phyloP scores from a whole-genome alignment of 2,888 invertebrate species.

The Callinectes sapidus region DNA sequence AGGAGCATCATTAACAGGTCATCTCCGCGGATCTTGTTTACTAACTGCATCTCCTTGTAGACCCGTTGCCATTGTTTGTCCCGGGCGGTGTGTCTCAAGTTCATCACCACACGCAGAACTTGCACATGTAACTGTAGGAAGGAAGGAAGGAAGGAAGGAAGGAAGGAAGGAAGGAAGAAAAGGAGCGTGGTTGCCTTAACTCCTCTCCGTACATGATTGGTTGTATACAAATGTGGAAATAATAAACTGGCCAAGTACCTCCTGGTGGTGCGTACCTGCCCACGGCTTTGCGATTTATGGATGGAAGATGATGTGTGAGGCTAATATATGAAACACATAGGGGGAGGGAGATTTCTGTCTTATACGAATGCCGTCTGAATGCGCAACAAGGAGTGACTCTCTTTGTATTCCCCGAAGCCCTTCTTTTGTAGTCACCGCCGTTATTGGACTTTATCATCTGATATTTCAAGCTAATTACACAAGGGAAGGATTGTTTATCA shows the following conservation, averaged over 20 bases:
- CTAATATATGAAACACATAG: slow-evolving; percentile 58
- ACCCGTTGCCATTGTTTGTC: slow-evolving; percentile 43
- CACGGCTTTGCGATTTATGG: slow-evolving; percentile 49
- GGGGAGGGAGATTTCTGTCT: slow-evolving; percentile 60
- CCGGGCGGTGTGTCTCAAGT: slow-evolving; percentile 44
- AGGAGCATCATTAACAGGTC: slow-evolving; percentile 48
- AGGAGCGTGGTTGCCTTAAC: background rate
- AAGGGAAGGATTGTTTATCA: slow-evolving; percentile 55
- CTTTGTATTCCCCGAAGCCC: slow-evolving; percentile 47
- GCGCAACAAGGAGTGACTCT: slow-evolving; percentile 55
- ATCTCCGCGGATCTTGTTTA: slow-evolving; percentile 47
- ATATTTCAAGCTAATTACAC: slow-evolving; percentile 64
- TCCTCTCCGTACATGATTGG: background rate
- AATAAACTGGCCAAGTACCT: slow-evolving; percentile 45
- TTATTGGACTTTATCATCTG: slow-evolving; percentile 60
- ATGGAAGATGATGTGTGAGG: slow-evolving; percentile 54
- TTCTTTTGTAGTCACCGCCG: slow-evolving; percentile 61
- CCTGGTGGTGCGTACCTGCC: slow-evolving; percentile 4
- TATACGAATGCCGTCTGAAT: slow-evolving; percentile 55
- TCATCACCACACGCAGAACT: slow-evolving; percentile 18
- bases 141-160: no score
- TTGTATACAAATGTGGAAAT: slow-evolving; percentile 37
- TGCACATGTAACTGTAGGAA: slow-evolving; percentile 19
- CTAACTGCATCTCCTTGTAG: slow-evolving; percentile 46
- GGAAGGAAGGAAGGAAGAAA: background rate